phyloP scores from a whole-genome alignment of 1,140 invertebrate genomes.

The Octopus bimaculoides region DNA sequence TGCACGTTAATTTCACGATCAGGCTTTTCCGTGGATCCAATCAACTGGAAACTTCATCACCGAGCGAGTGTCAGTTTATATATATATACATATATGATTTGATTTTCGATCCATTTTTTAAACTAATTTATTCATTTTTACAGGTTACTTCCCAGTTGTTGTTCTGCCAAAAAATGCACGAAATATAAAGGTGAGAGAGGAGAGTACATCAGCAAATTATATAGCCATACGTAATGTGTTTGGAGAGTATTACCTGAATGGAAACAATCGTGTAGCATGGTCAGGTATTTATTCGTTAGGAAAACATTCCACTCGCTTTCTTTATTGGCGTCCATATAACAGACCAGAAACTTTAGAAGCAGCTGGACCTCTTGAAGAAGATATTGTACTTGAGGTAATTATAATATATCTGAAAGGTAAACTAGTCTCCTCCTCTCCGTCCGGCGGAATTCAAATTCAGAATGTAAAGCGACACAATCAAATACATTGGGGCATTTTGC shows the following conservation, averaged over 20 bases:
- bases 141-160: constrained; percentile 34
- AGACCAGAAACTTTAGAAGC: constrained; percentile 59
- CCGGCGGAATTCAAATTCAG: background rate
- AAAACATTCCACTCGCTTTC: constrained; percentile 50
- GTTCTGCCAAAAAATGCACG: constrained; percentile 30
- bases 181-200: constrained; percentile 26
- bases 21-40: too few species aligned
- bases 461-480: too few species aligned
- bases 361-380: constrained; percentile 61
- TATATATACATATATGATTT: too few species aligned
- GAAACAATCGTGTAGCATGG: constrained; percentile 36
- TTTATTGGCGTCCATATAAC: constrained; percentile 54
- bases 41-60: too few species aligned
- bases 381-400: constrained; percentile 62
- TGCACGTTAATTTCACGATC: too few species aligned
- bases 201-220: constrained; percentile 27
- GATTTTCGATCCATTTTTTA: too few species aligned
- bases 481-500: too few species aligned
- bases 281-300: constrained; percentile 33
- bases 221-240: constrained; percentile 31
- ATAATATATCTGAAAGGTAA: background rate
- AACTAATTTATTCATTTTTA: constrained; percentile 12
- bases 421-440: background rate
- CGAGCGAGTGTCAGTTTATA: too few species aligned
- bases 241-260: constrained; percentile 46